Evolutionary conservation across 2,888 invertebrate genomes (phyloP), one percentile per base, ranked within the genome.

Genomic region (Drosophila testacea): DNA sequence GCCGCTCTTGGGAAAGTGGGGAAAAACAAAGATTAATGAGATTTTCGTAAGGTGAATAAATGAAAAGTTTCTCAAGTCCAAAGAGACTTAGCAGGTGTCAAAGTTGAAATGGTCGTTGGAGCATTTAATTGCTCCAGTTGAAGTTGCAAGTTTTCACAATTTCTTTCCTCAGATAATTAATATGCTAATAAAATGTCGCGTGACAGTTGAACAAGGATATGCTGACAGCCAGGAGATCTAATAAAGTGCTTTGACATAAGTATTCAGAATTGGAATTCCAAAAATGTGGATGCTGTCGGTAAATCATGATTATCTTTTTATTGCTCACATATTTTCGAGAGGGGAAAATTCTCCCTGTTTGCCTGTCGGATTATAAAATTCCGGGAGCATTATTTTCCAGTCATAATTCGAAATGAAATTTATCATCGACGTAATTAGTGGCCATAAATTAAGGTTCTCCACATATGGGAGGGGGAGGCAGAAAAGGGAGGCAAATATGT

Each of bases 401-500:
- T 71, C 80, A 78, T 73, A 83, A 86, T 86, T 86, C 81, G 77
- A 81, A 88, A 83, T 84, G 81, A 83, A 88, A 91, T 91, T 90
- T 86, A 91, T 91, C 90, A 90, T 86, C 88, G 72, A 84, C 75
- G 85, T 88, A 91, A 91, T 91, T 91, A 91, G 89, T 89, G 90
- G 84, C 72, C 79, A 90, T 90, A 91, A 91, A 91, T 90, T 89
- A 88, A 72, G 73, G 44, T 44, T 28, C 57, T 34, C 5, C 36
- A 57, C 36, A 67, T 38, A 44, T 73, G 61, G 16, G 16, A 28
- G 34, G 41, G 3, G 16, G 46, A 30, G 41, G 22, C n/a, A 16
- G 13, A 32, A 16, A 16, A 39, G 30, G 47, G 13, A 39, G 46
- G 55, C 60, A 69, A 70, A 69, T 68, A 52, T 73, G 51, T 78